Percentiles rank a stretch among this genome's conserved stretches.
Conservation (phyloP, 2,888 invertebrate genomes). For the Tenodera sinensis region DNA sequence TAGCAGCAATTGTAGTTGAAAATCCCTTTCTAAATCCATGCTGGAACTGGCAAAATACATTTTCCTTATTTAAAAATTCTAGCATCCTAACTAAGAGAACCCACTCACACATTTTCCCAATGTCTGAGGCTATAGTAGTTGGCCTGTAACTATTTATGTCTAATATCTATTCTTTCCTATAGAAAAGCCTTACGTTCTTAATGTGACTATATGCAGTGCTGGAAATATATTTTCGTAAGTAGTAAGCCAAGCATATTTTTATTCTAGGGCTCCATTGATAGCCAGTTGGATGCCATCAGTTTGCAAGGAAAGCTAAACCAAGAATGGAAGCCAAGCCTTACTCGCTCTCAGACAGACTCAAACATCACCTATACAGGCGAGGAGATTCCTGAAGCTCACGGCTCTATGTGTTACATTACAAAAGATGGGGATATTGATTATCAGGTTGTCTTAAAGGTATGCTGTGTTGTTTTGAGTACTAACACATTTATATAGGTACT, state of each 20-base stretch:
- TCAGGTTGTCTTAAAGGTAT: slow-evolving; percentile 78
- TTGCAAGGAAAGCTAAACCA: slow-evolving; percentile 49
- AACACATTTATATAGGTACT: neutral
- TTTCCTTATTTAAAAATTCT: too few species aligned
- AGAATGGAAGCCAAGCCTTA: slow-evolving; percentile 68
- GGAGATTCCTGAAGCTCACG: slow-evolving; percentile 84
- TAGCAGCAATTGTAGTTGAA: too few species aligned
- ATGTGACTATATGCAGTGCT: too few species aligned
- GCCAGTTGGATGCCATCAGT: slow-evolving; percentile 73
- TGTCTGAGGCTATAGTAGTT: too few species aligned
- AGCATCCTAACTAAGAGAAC: too few species aligned
- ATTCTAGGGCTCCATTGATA: slow-evolving; percentile 75
- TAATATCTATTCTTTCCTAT: too few species aligned
- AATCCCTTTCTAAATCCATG: too few species aligned
- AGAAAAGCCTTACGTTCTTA: too few species aligned
- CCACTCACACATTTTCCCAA: too few species aligned
- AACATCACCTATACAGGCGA: slow-evolving; percentile 85
- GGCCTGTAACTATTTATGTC: too few species aligned
- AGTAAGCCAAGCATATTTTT: neutral
- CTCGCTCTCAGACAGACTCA: slow-evolving; percentile 87
- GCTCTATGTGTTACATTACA: slow-evolving; percentile 87
- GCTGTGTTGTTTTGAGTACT: neutral
- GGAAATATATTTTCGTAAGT: too few species aligned
- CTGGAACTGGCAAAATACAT: too few species aligned
- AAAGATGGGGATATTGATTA: slow-evolving; percentile 92